Evolutionary conservation across 2,797 vertebrate genomes (phyloP).

Genomic region (Acrossocheilus wenchowensis): DNA sequence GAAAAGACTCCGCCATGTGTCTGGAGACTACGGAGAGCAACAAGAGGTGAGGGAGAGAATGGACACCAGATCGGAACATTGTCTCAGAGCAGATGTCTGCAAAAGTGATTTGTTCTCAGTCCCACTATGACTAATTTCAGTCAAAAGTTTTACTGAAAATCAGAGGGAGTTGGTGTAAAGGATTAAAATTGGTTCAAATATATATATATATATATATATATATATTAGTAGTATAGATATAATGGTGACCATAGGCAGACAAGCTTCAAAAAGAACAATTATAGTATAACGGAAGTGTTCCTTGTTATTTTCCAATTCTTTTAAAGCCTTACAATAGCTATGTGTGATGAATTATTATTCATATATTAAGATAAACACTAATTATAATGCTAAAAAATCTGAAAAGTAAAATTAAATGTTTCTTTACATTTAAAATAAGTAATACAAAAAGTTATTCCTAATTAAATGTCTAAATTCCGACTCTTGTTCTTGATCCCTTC

Average conservation of each 20-base stretch:
- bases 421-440: too few species aligned
- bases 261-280: too few species aligned
- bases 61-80: background rate
- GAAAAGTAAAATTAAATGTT: too few species aligned
- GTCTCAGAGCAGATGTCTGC: background rate
- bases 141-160: background rate
- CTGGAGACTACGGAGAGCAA: constrained; percentile 88
- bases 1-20: constrained; percentile 89
- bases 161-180: background rate
- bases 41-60: constrained; percentile 80
- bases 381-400: too few species aligned
- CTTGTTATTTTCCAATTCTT: background rate
- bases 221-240: background rate
- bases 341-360: background rate
- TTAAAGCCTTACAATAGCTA: background rate
- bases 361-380: too few species aligned
- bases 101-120: background rate
- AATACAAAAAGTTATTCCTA: background rate
- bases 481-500: background rate
- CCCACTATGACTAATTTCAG: background rate
- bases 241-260: background rate
- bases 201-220: too few species aligned
- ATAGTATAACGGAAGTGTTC: background rate
- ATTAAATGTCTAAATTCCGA: background rate
- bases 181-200: too few species aligned